phyloP scores from a whole-genome alignment of 2,797 vertebrate species.

The Rhynchotus rufescens region DNA sequence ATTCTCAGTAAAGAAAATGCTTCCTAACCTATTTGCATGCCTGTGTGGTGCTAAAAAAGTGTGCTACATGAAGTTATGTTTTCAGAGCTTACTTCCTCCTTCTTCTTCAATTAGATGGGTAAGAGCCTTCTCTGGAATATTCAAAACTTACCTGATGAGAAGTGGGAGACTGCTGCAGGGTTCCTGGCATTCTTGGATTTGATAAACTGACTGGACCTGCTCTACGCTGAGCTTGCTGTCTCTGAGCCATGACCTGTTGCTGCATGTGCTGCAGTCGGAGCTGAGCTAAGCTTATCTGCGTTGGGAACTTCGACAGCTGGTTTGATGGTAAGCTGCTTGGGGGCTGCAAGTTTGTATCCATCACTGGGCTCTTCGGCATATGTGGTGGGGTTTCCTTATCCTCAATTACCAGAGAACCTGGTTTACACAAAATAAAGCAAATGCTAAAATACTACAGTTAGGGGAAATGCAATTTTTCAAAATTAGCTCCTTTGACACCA shows the following conservation, averaged over 20 bases:
- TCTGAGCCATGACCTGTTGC: slow-evolving; percentile 86
- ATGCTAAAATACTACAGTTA: not conserved
- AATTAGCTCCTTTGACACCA: not conserved
- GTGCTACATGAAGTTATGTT: not conserved
- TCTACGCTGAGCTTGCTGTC: slow-evolving; percentile 83
- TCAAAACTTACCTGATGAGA: slow-evolving; percentile 78
- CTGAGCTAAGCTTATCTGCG: slow-evolving; percentile 85
- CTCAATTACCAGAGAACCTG: slow-evolving; percentile 85
- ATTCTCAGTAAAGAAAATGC: not conserved
- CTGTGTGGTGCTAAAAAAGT: fast-evolving
- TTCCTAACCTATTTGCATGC: not conserved
- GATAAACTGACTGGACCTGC: slow-evolving; percentile 77
- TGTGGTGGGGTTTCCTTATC: slow-evolving; percentile 81
- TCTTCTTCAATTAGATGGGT: not conserved
- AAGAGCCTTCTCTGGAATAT: not conserved
- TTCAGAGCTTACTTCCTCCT: not conserved
- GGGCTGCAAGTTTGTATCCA: slow-evolving; percentile 77
- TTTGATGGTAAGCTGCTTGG: slow-evolving; percentile 78
- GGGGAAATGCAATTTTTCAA: not conserved
- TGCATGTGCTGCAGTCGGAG: slow-evolving; percentile 87
- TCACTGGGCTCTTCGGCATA: slow-evolving; percentile 77
- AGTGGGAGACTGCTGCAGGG: slow-evolving; percentile 76
- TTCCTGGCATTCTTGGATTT: slow-evolving; percentile 79
- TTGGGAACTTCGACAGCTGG: slow-evolving; percentile 85
- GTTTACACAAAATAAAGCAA: slow-evolving; percentile 56